phyloP scores from a whole-genome alignment of 2,797 vertebrate species.

The Florisuga fusca region DNA sequence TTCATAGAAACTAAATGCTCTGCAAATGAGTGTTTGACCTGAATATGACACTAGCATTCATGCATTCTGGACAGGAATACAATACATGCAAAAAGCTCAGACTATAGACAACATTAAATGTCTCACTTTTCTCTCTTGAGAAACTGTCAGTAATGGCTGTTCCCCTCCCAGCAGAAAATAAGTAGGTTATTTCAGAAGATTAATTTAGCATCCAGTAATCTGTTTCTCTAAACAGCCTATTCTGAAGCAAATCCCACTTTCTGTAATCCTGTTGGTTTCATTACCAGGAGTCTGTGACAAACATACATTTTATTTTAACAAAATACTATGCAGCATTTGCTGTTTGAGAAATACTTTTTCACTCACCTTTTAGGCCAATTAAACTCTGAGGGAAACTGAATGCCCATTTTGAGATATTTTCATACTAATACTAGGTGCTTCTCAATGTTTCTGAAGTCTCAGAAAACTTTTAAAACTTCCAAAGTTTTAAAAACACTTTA shows the following conservation, averaged over 20 bases:
- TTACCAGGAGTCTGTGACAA: not conserved
- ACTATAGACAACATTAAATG: not conserved
- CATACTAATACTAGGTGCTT: rapidly evolving
- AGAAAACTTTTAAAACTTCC: not conserved
- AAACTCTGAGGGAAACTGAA: rapidly evolving
- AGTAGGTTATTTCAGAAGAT: not conserved
- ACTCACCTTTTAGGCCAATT: not conserved
- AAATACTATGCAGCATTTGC: rapidly evolving
- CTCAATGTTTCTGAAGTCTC: rapidly evolving
- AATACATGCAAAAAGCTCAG: not conserved
- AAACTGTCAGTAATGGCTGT: not conserved
- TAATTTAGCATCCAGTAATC: not conserved
- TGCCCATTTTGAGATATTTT: rapidly evolving
- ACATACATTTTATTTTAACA: not conserved
- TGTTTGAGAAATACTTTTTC: not conserved
- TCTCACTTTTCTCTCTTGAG: not conserved
- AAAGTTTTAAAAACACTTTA: not conserved
- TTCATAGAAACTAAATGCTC: not conserved
- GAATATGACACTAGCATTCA: rapidly evolving
- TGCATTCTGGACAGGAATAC: not conserved
- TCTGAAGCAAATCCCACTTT: not conserved
- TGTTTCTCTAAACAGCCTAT: not conserved
- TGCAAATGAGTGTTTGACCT: rapidly evolving
- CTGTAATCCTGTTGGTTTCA: not conserved
- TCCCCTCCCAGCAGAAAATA: not conserved